phyloP scores from a whole-genome alignment of 2,888 invertebrate genomes.

The Crioceris asparagi region DNA sequence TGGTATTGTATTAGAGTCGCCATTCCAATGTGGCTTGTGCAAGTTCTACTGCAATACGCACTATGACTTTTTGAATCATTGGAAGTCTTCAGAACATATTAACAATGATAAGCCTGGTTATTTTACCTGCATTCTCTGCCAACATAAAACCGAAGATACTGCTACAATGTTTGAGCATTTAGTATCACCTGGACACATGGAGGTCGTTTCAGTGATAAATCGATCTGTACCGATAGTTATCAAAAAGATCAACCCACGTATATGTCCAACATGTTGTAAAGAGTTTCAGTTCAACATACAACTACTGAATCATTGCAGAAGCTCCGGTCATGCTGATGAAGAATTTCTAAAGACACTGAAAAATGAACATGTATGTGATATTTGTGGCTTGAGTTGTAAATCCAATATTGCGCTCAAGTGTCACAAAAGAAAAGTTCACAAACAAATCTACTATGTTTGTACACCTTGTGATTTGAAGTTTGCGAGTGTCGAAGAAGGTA shows the following conservation, averaged over 20 bases:
- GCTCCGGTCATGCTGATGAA: constrained; percentile 33
- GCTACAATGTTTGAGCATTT: constrained; percentile 60
- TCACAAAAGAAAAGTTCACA: constrained; percentile 53
- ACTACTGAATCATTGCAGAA: constrained; percentile 49
- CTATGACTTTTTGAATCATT: constrained; percentile 59
- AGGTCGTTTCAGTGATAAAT: constrained; percentile 65
- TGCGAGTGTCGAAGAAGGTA: constrained; percentile 47
- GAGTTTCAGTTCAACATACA: constrained; percentile 68
- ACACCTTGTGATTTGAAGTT: constrained; percentile 57
- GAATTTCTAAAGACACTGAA: constrained; percentile 33
- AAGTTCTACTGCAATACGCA: constrained; percentile 74
- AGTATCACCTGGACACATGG: constrained; percentile 53
- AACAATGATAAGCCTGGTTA: constrained; percentile 44
- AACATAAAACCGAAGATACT: constrained; percentile 53
- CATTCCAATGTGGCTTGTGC: constrained; percentile 78
- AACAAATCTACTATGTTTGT: constrained; percentile 52
- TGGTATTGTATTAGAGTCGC: constrained; percentile 68
- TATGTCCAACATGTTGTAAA: constrained; percentile 56
- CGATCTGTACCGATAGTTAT: constrained; percentile 72
- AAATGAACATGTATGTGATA: constrained; percentile 48
- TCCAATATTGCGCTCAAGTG: constrained; percentile 54
- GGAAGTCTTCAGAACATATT: constrained; percentile 55
- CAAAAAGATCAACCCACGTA: constrained; percentile 50
- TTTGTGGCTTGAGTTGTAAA: constrained; percentile 41
- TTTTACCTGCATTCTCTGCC: constrained; percentile 66